Evolutionary conservation across 1,140 invertebrate species (phyloP).

Genomic region (Drosophila repletoides): DNA sequence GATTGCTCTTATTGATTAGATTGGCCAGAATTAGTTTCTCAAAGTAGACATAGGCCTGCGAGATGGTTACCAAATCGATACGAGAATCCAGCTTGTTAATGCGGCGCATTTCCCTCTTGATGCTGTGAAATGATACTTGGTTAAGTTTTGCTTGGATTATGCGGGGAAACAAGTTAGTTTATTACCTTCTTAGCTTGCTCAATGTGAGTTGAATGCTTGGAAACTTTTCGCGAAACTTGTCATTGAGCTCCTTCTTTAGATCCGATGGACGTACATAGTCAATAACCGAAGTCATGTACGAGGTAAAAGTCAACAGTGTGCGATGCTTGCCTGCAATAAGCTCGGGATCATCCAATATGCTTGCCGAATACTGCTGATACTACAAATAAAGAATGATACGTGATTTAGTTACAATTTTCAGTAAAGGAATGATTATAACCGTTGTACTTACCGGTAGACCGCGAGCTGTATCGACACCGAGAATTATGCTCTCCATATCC

Average conservation of each 20-base stretch:
- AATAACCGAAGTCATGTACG: conserved; percentile 98
- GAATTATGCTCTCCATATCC: conserved; percentile 67
- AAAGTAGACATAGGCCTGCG: conserved; percentile 98
- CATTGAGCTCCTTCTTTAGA: conserved; percentile 98
- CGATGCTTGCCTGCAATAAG: conserved; percentile 97
- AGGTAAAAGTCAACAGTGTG: conserved; percentile 96
- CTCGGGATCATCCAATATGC: conserved; percentile 96
- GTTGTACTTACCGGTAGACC: conserved; percentile 48
- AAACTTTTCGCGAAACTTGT: conserved; percentile 98
- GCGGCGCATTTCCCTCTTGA: conserved; percentile 97
- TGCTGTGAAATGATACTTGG: conserved; percentile 71
- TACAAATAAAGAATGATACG: conserved; percentile 1
- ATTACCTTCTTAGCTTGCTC: conserved; percentile 96
- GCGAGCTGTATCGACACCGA: conserved; percentile 44
- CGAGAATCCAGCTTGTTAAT: conserved; percentile 94
- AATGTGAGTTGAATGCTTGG: conserved; percentile 96
- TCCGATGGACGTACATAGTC: conserved; percentile 98
- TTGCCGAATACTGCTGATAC: conserved; percentile 89
- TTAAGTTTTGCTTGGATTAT: too few relatives aligned
- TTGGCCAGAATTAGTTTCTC: conserved; percentile 97
- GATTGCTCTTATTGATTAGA: conserved; percentile 96
- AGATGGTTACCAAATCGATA: conserved; percentile 94
- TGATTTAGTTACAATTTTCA: not conserved
- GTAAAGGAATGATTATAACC: not conserved
- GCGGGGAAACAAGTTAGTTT: not conserved